Evolutionary conservation across 2,888 invertebrate genomes (phyloP), one percentile per base, ranked within the genome.

Genomic region (Petrolisthes cinctipes): DNA sequence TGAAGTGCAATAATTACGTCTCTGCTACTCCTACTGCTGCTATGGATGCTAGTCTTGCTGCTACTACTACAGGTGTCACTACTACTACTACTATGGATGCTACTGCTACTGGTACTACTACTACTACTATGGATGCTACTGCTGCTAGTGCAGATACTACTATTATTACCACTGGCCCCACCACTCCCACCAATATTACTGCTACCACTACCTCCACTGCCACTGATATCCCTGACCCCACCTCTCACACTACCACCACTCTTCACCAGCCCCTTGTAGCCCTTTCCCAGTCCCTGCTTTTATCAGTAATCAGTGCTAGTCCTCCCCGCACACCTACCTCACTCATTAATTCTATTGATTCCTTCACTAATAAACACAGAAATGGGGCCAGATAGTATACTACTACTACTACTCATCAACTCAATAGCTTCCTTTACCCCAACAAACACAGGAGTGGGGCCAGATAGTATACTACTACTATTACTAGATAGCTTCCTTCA

Each of bases 311-410:
- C 5, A 37, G 51, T 11, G 7, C 79, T 14, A 11, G 20, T 54
- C 79, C 79, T 57, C 66, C 84, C 6, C 76, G 84, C 37, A 84
- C 84, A 23, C 84, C 84, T n/a, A 5, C 68, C 23, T 79, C 84
- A 9, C 68, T 84, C 5, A 53, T 84, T 0, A 20, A 84, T 5
- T 51, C 84, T 17, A 84, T 84, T 3, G 14, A n/a, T 5, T 11
- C 54, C 5, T 84, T 84, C 14, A 79, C 78, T 23, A 37, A 37
- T 37, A 68, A 51, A 20, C 79, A 68, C 20, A 84, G 84, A 79
- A 84, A 80, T 61, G 61, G 61, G 61, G 61, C 61, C 37, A 37
- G 37, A 37, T 37, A 37, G 37, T 37, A 37, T 37, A 37, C 37
- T 37, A 37, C 37, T 37, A 37, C 37, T 37, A 37, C 37, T 37